Conservation (phyloP, 2,113 vertebrate species). For the Machaerirhynchus nigripectus region DNA sequence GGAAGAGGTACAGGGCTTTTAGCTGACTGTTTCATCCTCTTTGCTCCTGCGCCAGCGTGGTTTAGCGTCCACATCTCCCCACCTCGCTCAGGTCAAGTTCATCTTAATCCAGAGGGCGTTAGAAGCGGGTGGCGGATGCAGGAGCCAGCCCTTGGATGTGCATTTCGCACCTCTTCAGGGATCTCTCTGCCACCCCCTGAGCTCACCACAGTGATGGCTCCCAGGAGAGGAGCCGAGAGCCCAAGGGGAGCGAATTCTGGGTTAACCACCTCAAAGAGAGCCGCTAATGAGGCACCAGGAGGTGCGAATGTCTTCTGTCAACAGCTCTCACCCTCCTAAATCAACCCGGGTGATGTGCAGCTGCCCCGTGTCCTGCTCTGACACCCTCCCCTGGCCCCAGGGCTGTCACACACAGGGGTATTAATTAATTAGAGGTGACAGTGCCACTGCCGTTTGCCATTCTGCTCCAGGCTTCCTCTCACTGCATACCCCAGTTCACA, state of each 20-base stretch:
- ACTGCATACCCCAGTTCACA: neutral
- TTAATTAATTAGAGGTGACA: neutral
- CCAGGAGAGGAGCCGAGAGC: neutral
- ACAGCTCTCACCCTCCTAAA: neutral
- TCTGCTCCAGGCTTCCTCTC: neutral
- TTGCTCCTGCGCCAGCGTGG: rapidly evolving
- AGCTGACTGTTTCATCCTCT: rapidly evolving
- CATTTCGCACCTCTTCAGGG: rapidly evolving
- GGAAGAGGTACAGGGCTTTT: neutral
- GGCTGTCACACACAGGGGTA: neutral
- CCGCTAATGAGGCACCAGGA: neutral
- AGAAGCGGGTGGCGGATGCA: rapidly evolving
- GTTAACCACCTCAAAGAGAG: neutral
- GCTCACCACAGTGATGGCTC: neutral
- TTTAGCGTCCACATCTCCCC: rapidly evolving
- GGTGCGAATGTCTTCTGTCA: neutral
- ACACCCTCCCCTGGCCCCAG: neutral
- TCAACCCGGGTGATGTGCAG: rapidly evolving
- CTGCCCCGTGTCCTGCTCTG: neutral
- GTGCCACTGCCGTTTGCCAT: neutral
- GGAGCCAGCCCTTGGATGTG: neutral
- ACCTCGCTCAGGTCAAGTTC: neutral
- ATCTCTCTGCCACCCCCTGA: rapidly evolving
- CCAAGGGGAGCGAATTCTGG: neutral
- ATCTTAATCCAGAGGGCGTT: rapidly evolving